These are phyloP conservation scores for Epinephelus moara DNA, from an alignment of 2,113 vertebrate genomes.

Conservation along the genomic window DNA sequence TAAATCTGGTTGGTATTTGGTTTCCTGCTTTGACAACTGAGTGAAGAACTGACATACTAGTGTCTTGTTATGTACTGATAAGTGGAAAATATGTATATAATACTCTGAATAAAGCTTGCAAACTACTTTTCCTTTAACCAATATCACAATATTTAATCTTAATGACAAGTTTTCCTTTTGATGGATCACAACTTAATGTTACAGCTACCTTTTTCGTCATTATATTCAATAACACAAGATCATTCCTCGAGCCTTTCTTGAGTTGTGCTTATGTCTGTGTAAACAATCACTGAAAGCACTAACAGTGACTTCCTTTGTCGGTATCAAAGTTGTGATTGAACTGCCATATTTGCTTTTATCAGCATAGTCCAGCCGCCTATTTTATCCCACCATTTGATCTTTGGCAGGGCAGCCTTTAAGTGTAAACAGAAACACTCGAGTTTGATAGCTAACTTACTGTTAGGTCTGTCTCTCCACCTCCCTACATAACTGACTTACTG, in stretches of 20 bases:
- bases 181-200: not conserved
- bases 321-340: not conserved
- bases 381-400: not conserved
- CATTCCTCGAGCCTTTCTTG: not conserved
- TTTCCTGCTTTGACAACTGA: not conserved
- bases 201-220: not conserved
- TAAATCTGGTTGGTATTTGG: not conserved
- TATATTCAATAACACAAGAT: not conserved
- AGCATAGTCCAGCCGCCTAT: not conserved
- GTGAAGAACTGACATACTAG: too few species aligned
- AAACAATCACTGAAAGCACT: not conserved
- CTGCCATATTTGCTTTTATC: not conserved
- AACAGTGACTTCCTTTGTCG: too few species aligned
- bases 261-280: not conserved
- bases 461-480: not conserved
- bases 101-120: not conserved
- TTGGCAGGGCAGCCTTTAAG: not conserved
- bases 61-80: too few species aligned
- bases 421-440: slow-evolving; percentile 1
- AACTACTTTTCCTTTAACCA: not conserved
- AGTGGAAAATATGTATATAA: not conserved
- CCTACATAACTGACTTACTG: slow-evolving; percentile 81
- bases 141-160: not conserved
- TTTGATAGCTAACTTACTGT: not conserved
- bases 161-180: too few species aligned